Conservation (phyloP, 2,113 vertebrate species). For the Oenanthe melanoleuca region DNA sequence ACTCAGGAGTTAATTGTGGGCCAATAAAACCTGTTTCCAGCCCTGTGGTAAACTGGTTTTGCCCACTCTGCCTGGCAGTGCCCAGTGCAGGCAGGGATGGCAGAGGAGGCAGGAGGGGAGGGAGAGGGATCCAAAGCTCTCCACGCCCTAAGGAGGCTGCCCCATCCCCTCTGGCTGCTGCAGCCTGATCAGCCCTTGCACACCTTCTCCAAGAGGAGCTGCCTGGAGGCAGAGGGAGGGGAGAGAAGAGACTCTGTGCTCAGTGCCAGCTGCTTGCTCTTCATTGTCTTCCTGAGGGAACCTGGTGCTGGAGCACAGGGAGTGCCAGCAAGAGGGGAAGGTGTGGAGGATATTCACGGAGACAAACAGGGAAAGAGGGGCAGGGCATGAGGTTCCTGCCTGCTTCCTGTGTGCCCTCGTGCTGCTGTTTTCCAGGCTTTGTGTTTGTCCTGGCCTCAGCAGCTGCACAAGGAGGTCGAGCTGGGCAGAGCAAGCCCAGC, state of each 20-base stretch:
- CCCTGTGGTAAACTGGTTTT: slow-evolving; percentile 7
- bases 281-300: not conserved
- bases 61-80: not conserved
- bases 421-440: not conserved
- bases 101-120: not conserved
- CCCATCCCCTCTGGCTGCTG: not conserved
- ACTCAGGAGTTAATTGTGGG: not conserved
- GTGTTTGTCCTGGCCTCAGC: not conserved
- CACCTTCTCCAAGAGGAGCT: not conserved
- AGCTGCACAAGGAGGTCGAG: not conserved
- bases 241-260: not conserved
- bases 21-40: slow-evolving; percentile 21
- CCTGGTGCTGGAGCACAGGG: not conserved
- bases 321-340: not conserved
- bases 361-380: not conserved
- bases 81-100: not conserved
- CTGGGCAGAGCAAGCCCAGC: not conserved
- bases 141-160: not conserved
- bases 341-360: not conserved
- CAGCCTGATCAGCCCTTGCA: not conserved
- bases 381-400: not conserved
- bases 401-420: not conserved
- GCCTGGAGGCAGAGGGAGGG: slow-evolving; percentile 1
- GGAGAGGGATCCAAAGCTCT: not conserved
- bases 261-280: not conserved